Evolutionary conservation across 2,797 vertebrate genomes (phyloP).

Genomic region (Tachyglossus aculeatus): DNA sequence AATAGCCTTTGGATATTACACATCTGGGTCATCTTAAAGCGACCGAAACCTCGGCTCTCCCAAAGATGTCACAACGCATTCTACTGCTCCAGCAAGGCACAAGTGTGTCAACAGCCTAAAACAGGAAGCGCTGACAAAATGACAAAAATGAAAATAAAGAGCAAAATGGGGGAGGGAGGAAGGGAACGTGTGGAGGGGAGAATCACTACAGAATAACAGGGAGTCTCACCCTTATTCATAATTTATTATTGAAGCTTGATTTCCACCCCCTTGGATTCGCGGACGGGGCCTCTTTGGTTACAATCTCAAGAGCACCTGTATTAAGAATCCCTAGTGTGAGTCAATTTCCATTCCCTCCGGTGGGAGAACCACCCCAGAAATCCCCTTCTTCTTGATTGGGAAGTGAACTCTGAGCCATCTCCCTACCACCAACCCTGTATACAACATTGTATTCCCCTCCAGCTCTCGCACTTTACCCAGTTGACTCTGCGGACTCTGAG

Average conservation of each 20-base stretch:
- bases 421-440: constrained; percentile 18
- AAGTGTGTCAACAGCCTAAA: not conserved
- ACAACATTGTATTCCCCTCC: constrained; percentile 34
- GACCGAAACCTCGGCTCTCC: not conserved
- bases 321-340: constrained; percentile 34
- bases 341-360: constrained; percentile 41
- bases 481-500: constrained; percentile 65
- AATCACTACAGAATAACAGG: too few species aligned
- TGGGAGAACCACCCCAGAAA: constrained; percentile 48
- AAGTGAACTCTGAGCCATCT: constrained; percentile 47
- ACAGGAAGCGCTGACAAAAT: too few species aligned
- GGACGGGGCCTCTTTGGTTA: too few species aligned
- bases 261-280: too few species aligned
- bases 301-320: constrained; percentile 45
- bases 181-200: too few species aligned
- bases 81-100: too few species aligned
- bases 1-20: constrained; percentile 8
- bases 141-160: too few species aligned
- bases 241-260: too few species aligned
- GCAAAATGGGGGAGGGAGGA: too few species aligned
- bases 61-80: not conserved
- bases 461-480: constrained; percentile 59
- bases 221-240: too few species aligned
- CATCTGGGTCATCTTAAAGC: constrained; percentile 10
- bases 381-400: constrained; percentile 63